These are phyloP conservation scores for Pachydiplax longipennis DNA, from an alignment of 2,888 invertebrate genomes.

Conservation along the genomic window DNA sequence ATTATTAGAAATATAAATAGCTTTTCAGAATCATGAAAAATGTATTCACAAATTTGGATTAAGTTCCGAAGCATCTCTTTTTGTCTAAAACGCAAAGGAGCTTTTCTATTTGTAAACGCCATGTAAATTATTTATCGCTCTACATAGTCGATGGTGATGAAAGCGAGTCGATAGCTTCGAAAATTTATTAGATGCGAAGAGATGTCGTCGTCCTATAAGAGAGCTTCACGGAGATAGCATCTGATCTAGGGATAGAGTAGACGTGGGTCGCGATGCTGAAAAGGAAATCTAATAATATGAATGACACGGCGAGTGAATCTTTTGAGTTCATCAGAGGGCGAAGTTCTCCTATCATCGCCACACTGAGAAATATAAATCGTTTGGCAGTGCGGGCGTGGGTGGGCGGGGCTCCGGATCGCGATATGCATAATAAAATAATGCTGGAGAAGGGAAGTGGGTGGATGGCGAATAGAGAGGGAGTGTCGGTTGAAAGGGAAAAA, in stretches of 20 bases:
- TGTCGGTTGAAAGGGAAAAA: neutral
- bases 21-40: too few relatives aligned
- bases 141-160: too few relatives aligned
- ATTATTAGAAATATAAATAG: too few relatives aligned
- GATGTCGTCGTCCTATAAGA: too few relatives aligned
- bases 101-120: too few relatives aligned
- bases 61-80: too few relatives aligned
- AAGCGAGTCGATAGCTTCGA: too few relatives aligned
- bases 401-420: neutral
- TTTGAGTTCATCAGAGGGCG: neutral
- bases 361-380: neutral
- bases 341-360: neutral
- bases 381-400: neutral
- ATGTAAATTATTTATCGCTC: too few relatives aligned
- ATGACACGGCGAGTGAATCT: neutral
- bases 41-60: too few relatives aligned
- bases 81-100: too few relatives aligned
- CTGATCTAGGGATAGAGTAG: neutral
- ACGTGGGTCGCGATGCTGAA: neutral
- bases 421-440: neutral
- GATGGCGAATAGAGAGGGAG: neutral
- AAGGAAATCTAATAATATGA: neutral
- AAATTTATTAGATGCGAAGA: too few relatives aligned
- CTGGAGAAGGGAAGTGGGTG: neutral
- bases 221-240: neutral